Conservation (phyloP, 2,888 invertebrate species). For the Tachina grossa region DNA sequence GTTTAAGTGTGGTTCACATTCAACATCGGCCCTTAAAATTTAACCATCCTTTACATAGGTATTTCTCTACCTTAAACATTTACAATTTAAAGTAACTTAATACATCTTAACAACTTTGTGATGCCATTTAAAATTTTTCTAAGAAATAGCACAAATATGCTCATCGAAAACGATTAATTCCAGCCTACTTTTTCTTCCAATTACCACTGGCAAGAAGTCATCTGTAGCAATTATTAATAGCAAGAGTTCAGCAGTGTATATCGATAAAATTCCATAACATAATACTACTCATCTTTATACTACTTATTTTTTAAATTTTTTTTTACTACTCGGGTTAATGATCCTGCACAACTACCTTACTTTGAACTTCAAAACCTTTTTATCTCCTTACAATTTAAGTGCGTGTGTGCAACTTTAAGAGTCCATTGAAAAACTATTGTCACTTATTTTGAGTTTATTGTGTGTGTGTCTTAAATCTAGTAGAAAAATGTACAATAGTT, state of each 20-base stretch:
- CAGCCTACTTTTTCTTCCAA: too few relatives aligned
- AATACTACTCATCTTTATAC: background rate
- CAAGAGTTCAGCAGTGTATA: background rate
- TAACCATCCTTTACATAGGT: too few relatives aligned
- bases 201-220: constrained; percentile 4
- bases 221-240: constrained; percentile 12
- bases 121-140: too few relatives aligned
- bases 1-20: too few relatives aligned
- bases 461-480: constrained; percentile 55
- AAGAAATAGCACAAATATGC: too few relatives aligned
- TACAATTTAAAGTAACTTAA: too few relatives aligned
- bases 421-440: constrained; percentile 63
- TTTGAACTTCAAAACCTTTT: constrained; percentile 6
- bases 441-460: constrained; percentile 57
- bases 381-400: background rate
- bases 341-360: constrained; percentile 6
- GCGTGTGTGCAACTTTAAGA: constrained; percentile 11
- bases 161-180: too few relatives aligned
- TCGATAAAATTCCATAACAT: constrained; percentile 26
- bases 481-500: constrained; percentile 44
- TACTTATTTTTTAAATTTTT: background rate
- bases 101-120: too few relatives aligned
- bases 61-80: too few relatives aligned
- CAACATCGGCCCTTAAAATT: too few relatives aligned
- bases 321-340: constrained; percentile 29